Evolutionary conservation across 2,113 vertebrate genomes (phyloP), one percentile per base, ranked within the genome.

Genomic region (Dicrurus megarhynchus): DNA sequence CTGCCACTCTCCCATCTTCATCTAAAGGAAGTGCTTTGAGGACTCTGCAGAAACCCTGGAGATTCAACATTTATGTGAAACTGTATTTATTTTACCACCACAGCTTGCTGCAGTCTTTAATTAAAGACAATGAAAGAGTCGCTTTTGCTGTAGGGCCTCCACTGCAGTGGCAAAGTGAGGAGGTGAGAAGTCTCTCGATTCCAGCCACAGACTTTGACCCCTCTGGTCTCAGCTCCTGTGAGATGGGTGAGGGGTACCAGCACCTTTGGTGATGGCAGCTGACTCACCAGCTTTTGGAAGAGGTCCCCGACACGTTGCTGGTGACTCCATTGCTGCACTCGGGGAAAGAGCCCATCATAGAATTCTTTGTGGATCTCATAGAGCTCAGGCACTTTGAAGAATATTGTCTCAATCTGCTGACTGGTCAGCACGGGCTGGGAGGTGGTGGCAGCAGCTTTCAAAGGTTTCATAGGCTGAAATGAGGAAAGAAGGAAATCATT

Each of bases 351-450:
- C 69, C 98, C 98, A 5, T 99, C 99, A 5, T 99, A 99, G 97
- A 99, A 99, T 64, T 99, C 99, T 87, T 99, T 99, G 98, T 99
- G 99, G 97, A 99, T 99, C 98, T 99, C 99, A 1, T 99, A 99
- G 89, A 99, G 99, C 97, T 99, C 99, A 95, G 99, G 99, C 98
- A 99, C 99, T 98, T 99, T 99, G 98, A 99, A 99, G 98, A 99
- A 99, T 98, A 99, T 99, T 95, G 99, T 99, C 97, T 99, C 99
- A 22, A 99, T 99, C 98, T 99, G 99, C 95, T 99, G 98, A 65
- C 98, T 97, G 4, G 98, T 99, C 95, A 99, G 98, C 87, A 99
- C 99, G 0, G 99, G 99, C 98, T 99, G 99, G 4, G 99, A 99
- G 14, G 99, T 99, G 63, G 99, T 99, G 91, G 99, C 99, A 3